Percentiles rank a stretch among this genome's conserved stretches.
Evolutionary conservation across 1,140 invertebrate species (phyloP).

Genomic region (Brachionus koreanus): DNA sequence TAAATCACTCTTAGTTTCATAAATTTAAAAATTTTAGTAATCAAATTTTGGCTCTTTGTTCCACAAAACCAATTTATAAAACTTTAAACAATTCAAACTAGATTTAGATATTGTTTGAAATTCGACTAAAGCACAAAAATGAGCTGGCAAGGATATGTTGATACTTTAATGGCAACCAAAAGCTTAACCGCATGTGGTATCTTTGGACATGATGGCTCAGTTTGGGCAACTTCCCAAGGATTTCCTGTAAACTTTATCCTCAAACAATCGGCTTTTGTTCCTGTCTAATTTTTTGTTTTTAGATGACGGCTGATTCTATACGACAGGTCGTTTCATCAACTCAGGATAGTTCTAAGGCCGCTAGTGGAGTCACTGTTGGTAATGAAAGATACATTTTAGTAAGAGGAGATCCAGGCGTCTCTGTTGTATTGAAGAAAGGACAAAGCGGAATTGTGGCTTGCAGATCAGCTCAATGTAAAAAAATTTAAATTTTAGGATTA

Average conservation of each 20-base stretch:
- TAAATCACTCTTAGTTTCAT: slow-evolving; percentile 20
- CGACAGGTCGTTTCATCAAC: neutral
- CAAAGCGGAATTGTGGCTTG: slow-evolving; percentile 6
- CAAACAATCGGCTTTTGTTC: neutral
- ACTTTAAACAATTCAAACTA: neutral
- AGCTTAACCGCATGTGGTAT: slow-evolving; percentile 27
- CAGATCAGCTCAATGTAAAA: slow-evolving; percentile 26
- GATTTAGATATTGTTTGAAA: slow-evolving; percentile 13
- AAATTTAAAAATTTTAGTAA: neutral
- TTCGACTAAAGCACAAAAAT: slow-evolving; percentile 5
- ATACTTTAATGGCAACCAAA: slow-evolving; percentile 27
- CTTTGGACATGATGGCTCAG: slow-evolving; percentile 36
- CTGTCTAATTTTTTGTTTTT: neutral
- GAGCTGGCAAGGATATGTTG: slow-evolving; percentile 45
- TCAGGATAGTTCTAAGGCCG: neutral
- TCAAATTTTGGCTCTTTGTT: slow-evolving; percentile 24
- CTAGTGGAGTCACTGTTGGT: slow-evolving; percentile 3
- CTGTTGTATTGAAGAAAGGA: slow-evolving; percentile 31
- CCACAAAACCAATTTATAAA: neutral
- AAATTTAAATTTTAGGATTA: neutral
- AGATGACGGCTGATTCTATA: slow-evolving; percentile 18
- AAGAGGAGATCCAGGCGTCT: slow-evolving; percentile 24
- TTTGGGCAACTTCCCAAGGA: slow-evolving; percentile 14
- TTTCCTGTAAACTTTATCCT: slow-evolving; percentile 3
- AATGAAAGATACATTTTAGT: slow-evolving; percentile 35